These are phyloP conservation scores for Ophion costatus DNA, from an alignment of 2,888 invertebrate genomes.

Conservation along the genomic window DNA sequence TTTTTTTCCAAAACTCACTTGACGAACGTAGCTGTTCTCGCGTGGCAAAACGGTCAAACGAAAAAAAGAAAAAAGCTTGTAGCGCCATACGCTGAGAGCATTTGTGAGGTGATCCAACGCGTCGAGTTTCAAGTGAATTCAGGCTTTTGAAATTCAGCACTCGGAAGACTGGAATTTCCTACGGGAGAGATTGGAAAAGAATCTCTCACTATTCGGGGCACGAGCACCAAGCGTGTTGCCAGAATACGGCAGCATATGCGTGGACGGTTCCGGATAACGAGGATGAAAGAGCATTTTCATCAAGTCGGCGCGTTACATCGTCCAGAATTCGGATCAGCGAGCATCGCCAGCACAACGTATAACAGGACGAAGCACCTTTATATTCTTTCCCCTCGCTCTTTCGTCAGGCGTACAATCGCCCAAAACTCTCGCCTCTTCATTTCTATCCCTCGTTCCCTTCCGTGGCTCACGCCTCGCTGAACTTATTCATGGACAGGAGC, in stretches of 20 bases:
- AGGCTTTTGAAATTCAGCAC: neutral
- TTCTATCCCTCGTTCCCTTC: neutral
- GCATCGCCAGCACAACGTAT: neutral
- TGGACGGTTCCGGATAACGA: neutral
- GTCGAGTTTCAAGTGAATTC: neutral
- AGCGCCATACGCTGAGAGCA: neutral
- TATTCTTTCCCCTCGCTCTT: neutral
- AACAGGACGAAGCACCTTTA: neutral
- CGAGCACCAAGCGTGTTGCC: neutral
- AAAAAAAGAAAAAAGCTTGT: neutral
- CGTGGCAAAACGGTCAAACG: too few relatives aligned
- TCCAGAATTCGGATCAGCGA: neutral
- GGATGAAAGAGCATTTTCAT: conserved; percentile 22
- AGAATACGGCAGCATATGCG: neutral
- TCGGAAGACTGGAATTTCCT: neutral
- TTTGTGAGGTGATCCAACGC: neutral
- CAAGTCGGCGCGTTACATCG: neutral
- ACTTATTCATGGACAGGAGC: neutral
- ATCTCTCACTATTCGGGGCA: neutral
- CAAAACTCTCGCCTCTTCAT: conserved; percentile 18
- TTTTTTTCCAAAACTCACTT: neutral
- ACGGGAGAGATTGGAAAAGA: neutral
- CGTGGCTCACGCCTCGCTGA: conserved; percentile 1
- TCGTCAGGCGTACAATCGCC: neutral
- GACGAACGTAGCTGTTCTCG: neutral